A percentile compares a stretch with the other conserved stretches of the same genome.
These are phyloP conservation scores for Plagodis pulveraria DNA, from an alignment of 2,888 invertebrate genomes.

Conservation along the genomic window DNA sequence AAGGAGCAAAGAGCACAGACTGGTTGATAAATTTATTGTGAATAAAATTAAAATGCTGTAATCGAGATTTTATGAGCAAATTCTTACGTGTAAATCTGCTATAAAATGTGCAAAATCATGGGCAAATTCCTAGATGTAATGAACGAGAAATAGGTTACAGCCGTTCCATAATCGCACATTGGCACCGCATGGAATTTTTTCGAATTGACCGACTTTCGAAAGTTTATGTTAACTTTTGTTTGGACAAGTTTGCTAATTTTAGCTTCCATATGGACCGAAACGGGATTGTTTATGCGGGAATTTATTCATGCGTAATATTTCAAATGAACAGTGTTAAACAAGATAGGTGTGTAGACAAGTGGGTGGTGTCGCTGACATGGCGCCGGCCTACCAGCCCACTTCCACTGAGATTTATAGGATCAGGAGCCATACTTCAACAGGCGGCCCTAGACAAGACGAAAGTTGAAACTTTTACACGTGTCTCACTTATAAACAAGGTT, in stretches of 20 bases:
- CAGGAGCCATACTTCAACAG: conserved; percentile 35
- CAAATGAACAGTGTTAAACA: conserved; percentile 6
- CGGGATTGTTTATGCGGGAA: conserved; percentile 21
- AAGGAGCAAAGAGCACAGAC: conserved; percentile 9
- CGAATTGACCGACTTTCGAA: conserved; percentile 27
- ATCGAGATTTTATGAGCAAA: conserved; percentile 6
- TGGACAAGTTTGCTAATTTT: conserved; percentile 23
- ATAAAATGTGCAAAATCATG: background rate
- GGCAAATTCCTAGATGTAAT: conserved; percentile 8
- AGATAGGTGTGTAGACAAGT: conserved; percentile 40
- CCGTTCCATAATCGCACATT: conserved; percentile 17
- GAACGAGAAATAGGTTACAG: conserved; percentile 27
- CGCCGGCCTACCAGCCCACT: conserved; percentile 75
- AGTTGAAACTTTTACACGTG: conserved; percentile 47
- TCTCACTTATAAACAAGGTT: conserved; percentile 44
- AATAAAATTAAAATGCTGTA: conserved; percentile 8
- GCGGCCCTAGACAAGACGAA: conserved; percentile 38
- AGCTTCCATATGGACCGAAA: conserved; percentile 20
- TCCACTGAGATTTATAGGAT: conserved; percentile 63
- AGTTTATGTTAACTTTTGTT: conserved; percentile 28
- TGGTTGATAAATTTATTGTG: background rate
- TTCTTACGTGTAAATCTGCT: background rate
- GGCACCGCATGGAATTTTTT: conserved; percentile 24
- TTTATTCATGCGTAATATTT: conserved; percentile 14
- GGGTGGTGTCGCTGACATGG: conserved; percentile 59